Evolutionary conservation across 1,140 invertebrate genomes (phyloP), one percentile per base, ranked within the genome.

Genomic region (Psix sp.): DNA sequence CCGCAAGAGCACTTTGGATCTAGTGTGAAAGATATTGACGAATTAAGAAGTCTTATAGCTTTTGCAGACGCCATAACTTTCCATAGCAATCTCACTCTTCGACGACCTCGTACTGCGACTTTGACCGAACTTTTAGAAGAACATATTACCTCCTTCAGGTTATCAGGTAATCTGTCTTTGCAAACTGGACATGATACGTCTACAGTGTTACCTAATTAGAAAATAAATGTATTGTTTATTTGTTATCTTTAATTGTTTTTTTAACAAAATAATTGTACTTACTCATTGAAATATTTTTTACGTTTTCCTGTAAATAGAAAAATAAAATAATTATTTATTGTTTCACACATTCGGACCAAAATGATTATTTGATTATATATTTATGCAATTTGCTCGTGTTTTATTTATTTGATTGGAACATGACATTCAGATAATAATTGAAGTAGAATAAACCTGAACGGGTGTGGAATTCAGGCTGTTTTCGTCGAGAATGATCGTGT

Each of bases 121-220:
- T 86, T 87, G 11, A 83, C 51, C 3, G 74, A 74, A 46, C 75
- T 82, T 5, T 54, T 78, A 3, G 86, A 74, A 3, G 72, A 77
- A 48, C 86, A 87, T 49, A 80, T 83, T 10, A 82, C 31, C 9
- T 83, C 56, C 1, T 76, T 78, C 9, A 86, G 73, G 26, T 87
- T 76, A 9, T 43, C 20, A 1, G 84, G 84, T 15, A 84, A 59
- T 18, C 77, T 66, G 7, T 84, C 78, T 14, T 60, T 56, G 57
- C 86, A 87, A 14, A 79, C 56, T 14, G 86, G 85, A 67, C 86
- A 87, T 17, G 38, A 46, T 3, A 15, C 20, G 5, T 67, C 43
- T 6, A 29, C 29, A 15, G 31, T 20, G n/a, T 52, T 35, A 59
- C 54, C 54, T 65, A 20, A 48, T 40, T 4, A 40, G 17, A 29